Base-by-base conservation (phyloP, 2,888 invertebrate species). In the Bimastos eiseni region DNA sequence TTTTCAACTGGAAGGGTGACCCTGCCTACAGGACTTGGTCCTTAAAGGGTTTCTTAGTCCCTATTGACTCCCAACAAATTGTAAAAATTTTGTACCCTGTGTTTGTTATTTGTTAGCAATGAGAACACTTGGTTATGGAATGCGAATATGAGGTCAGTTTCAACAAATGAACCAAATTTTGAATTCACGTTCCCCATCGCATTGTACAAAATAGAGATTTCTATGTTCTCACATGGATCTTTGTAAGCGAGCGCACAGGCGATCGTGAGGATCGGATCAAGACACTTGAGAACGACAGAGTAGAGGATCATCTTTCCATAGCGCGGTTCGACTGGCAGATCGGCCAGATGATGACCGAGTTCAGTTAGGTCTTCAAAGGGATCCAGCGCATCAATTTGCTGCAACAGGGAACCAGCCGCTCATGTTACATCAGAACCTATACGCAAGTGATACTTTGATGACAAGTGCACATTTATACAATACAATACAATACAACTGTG, bases 251-350 rank as follows among this genome's bases (percentile, higher is more conserved):
- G 96, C 92, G 97, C 96, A 94, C 98, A 97, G 0, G 98, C 98
- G 84, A 99, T 97, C 2, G 98, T 98, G 91, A 98, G 95, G 49
- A 99, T 96, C 1, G 99, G 98, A 95, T 98, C 98, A 70, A 98
- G 95, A 95, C 99, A 99, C 94, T 98, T 97, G 93, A 98, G 96
- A 6, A 98, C 97, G 84, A 98, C 96, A 1, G 98, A 97, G 94
- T 98, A 98, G 0, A 99, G 95, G 91, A 99, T 95, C 97, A 98
- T 97, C 95, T 99, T 98, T 11, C 98, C 98, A 89, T 98, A 95
- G 93, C 97, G 97, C 0, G 99, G 98, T 93, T 98, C 98, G 1
- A 99, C 96, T 0, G 98, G 98, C 89, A 99, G 95, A 94, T 98
- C 98, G n/a, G 98, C 96, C 90, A 99, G 95, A 94, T 98, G 97